Evolutionary conservation across 64 coral and sea anemone genomes (phyloP).

Genomic region (Dendronephthya gigantea): DNA sequence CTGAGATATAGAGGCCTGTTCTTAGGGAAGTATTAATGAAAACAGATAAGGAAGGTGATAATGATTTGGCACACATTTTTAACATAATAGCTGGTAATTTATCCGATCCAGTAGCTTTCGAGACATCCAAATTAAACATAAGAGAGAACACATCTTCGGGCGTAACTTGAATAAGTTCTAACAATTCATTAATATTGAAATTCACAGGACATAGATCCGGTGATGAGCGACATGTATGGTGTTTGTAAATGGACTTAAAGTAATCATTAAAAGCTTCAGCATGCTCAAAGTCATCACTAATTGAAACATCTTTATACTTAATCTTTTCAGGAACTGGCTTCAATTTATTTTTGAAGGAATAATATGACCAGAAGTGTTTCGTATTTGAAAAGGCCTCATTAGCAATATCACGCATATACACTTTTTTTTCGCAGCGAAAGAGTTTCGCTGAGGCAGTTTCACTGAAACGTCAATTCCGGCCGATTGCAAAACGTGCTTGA

Average conservation of each 20-base stretch:
- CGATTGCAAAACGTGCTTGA: background rate
- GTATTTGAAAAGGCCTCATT: slow-evolving; percentile 32
- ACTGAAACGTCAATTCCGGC: background rate
- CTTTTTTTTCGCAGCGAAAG: slow-evolving; percentile 41
- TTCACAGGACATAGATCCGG: slow-evolving; percentile 12
- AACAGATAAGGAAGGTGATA: background rate
- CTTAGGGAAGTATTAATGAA: slow-evolving; percentile 3
- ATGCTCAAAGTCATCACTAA: slow-evolving; percentile 2
- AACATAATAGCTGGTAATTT: slow-evolving; percentile 16
- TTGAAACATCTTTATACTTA: background rate
- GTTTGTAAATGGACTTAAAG: background rate
- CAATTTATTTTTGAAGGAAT: background rate
- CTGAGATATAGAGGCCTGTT: background rate
- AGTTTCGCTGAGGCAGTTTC: no score
- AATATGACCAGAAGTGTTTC: slow-evolving; percentile 42
- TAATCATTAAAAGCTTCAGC: slow-evolving; percentile 25
- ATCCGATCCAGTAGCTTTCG: slow-evolving; percentile 15
- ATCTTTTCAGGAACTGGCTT: slow-evolving; percentile 18
- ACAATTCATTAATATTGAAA: background rate
- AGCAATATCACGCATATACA: slow-evolving; percentile 23
- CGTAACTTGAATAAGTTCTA: slow-evolving; percentile 18
- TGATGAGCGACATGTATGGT: background rate
- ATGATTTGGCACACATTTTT: background rate
- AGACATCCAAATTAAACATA: background rate
- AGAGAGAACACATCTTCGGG: background rate